These are phyloP conservation scores for Poecilia velifera DNA, from an alignment of 2,797 vertebrate species.

Conservation along the genomic window DNA sequence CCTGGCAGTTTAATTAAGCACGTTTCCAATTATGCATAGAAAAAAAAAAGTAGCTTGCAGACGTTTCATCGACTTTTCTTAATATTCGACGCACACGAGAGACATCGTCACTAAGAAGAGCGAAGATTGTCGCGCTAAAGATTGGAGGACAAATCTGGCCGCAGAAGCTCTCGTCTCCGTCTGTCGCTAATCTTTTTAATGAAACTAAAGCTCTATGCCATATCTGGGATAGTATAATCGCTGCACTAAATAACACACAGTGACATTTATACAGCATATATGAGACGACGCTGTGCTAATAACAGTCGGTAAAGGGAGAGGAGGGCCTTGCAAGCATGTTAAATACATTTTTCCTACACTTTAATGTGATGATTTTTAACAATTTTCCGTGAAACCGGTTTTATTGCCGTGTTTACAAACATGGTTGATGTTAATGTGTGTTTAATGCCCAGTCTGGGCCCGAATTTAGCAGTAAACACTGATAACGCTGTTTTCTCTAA, in stretches of 20 bases:
- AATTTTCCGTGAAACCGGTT: background rate
- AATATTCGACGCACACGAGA: conserved; percentile 12
- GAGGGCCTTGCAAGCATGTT: background rate
- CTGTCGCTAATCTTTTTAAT: conserved; percentile 29
- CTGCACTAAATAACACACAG: conserved; percentile 34
- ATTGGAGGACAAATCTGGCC: conserved; percentile 32
- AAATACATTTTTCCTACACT: conserved; percentile 7
- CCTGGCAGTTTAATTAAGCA: conserved; percentile 52
- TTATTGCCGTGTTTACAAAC: background rate
- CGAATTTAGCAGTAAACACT: background rate
- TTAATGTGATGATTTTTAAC: conserved; percentile 10
- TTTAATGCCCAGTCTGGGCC: background rate
- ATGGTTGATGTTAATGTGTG: conserved; percentile 2
- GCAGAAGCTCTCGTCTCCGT: conserved; percentile 34
- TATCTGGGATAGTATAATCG: conserved; percentile 22
- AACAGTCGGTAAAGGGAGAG: conserved; percentile 16
- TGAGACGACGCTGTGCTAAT: conserved; percentile 8
- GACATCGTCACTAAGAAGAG: conserved; percentile 20
- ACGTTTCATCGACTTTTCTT: conserved; percentile 49
- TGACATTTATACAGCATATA: conserved; percentile 47
- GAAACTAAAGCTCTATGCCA: conserved; percentile 18
- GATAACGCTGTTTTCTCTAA: background rate
- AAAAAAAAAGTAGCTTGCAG: conserved; percentile 25
- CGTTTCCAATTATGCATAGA: conserved; percentile 41
- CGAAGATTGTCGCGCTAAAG: conserved; percentile 17